Evolutionary conservation across 1,140 invertebrate genomes (phyloP).

Genomic region (Aphidius ervi): DNA sequence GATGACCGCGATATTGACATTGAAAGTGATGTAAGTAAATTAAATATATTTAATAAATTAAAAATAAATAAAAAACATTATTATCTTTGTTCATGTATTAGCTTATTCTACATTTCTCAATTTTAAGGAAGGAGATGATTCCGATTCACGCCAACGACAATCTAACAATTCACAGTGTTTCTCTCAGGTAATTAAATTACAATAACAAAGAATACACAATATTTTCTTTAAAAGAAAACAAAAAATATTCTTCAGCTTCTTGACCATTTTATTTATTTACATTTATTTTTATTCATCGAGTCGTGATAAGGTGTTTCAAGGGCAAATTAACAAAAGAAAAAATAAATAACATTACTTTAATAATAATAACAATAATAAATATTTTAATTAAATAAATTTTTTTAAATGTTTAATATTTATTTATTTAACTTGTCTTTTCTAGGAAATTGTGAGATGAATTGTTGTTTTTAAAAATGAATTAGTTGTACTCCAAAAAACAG

Average conservation of each 20-base stretch:
- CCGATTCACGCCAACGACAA: conserved; percentile 57
- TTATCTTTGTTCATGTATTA: not conserved
- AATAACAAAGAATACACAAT: not conserved
- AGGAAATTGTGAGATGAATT: too few species aligned
- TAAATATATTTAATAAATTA: conserved; percentile 10
- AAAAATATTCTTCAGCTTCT: not conserved
- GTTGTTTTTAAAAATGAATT: too few species aligned
- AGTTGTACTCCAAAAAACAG: too few species aligned
- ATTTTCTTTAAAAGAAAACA: conserved; percentile 9
- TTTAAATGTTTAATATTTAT: too few species aligned
- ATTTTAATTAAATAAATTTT: too few species aligned
- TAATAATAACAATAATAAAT: too few species aligned
- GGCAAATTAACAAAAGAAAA: too few species aligned
- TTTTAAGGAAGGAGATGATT: conserved; percentile 63
- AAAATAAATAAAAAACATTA: too few species aligned
- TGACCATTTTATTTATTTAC: not conserved
- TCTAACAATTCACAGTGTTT: conserved; percentile 57
- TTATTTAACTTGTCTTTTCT: too few species aligned
- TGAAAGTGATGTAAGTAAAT: conserved; percentile 78
- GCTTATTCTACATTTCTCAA: conserved; percentile 14
- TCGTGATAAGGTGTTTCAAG: too few species aligned
- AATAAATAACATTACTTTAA: too few species aligned
- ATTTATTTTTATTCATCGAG: not conserved
- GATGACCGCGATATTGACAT: conserved; percentile 89
- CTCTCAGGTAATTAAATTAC: conserved; percentile 53